phyloP scores from a whole-genome alignment of 2,888 invertebrate species.

The Eilema caniola region DNA sequence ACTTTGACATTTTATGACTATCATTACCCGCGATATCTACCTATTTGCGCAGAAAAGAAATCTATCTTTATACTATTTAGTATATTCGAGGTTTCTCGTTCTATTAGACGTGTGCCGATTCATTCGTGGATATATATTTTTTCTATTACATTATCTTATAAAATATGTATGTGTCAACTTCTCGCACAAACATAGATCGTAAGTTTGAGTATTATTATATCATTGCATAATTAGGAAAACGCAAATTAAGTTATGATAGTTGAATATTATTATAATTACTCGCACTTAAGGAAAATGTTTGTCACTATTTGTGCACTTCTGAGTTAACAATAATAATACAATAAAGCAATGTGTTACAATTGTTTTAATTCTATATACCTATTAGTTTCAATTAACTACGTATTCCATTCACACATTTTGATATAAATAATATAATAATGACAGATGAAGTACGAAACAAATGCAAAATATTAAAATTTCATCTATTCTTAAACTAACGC shows the following conservation, averaged over 20 bases:
- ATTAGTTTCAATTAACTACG: not conserved
- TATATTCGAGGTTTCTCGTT: not conserved
- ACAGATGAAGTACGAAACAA: constrained; percentile 51
- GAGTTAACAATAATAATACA: constrained; percentile 45
- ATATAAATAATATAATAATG: constrained; percentile 46
- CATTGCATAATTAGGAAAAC: not conserved
- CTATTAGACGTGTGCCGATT: not conserved
- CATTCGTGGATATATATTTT: not conserved
- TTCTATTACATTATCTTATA: not conserved
- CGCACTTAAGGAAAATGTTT: constrained; percentile 29
- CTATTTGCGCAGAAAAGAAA: not conserved
- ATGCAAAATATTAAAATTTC: constrained; percentile 50
- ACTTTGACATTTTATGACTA: not conserved
- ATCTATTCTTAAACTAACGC: constrained; percentile 30
- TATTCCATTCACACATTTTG: not conserved
- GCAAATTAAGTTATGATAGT: not conserved
- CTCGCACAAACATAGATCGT: constrained; percentile 11
- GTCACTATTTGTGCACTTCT: constrained; percentile 33
- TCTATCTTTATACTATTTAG: not conserved
- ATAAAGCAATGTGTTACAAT: constrained; percentile 37
- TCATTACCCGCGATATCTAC: not conserved
- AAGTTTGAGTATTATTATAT: not conserved
- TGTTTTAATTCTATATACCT: constrained; percentile 36
- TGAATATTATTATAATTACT: constrained; percentile 20
- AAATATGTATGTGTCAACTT: constrained; percentile 10